These are phyloP conservation scores for Drosophila trapezifrons DNA, from an alignment of 1,140 invertebrate species.

Conservation along the genomic window DNA sequence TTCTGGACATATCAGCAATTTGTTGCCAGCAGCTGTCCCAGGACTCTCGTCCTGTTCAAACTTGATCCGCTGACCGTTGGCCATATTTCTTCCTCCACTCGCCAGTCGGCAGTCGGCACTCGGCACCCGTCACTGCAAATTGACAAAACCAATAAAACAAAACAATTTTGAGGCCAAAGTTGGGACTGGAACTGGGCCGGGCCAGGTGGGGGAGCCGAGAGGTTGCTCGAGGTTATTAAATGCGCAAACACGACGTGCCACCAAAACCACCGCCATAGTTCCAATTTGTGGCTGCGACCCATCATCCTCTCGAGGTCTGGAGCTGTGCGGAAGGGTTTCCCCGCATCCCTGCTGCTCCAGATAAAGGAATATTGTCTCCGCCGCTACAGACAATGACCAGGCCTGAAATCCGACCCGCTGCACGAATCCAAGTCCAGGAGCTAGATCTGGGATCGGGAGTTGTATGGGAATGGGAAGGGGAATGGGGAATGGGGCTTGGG, in stretches of 20 bases:
- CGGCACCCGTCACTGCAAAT: slow-evolving; percentile 55
- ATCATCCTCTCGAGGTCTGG: background rate
- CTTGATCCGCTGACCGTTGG: slow-evolving; percentile 48
- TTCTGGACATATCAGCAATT: slow-evolving; percentile 82
- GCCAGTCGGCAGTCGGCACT: slow-evolving; percentile 3
- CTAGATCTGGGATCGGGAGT: slow-evolving; percentile 4
- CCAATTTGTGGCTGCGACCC: slow-evolving; percentile 24
- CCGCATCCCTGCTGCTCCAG: slow-evolving; percentile 23
- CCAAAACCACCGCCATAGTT: background rate
- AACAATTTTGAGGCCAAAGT: slow-evolving; percentile 46
- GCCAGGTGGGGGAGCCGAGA: background rate
- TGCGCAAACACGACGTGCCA: slow-evolving; percentile 26
- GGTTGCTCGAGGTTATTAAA: slow-evolving; percentile 33
- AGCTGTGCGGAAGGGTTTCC: slow-evolving; percentile 1
- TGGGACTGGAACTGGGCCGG: no score
- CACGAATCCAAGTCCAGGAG: slow-evolving; percentile 46
- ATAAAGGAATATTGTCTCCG: slow-evolving; percentile 56
- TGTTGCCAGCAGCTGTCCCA: slow-evolving; percentile 73
- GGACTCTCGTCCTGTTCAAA: slow-evolving; percentile 26
- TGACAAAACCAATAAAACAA: slow-evolving; percentile 71
- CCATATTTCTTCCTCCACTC: slow-evolving; percentile 36
- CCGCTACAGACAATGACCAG: slow-evolving; percentile 19
- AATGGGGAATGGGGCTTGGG: no score
- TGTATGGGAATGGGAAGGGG: background rate
- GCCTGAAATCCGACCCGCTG: slow-evolving; percentile 60